These are phyloP conservation scores for Novumbra hubbsi DNA, from an alignment of 2,797 vertebrate species.

Conservation along the genomic window DNA sequence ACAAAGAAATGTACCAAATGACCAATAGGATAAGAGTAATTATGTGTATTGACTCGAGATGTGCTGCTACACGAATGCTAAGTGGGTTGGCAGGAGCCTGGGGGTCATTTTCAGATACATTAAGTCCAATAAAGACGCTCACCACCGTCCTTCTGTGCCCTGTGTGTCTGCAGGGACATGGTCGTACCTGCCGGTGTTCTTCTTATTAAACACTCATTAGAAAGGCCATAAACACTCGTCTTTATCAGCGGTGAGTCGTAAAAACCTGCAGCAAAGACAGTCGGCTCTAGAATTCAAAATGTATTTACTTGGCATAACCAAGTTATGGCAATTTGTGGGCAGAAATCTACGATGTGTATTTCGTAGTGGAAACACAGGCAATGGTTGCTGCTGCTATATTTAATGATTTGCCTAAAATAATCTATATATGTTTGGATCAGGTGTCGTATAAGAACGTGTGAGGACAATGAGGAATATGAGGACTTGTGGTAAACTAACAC, in stretches of 20 bases:
- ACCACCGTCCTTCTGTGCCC: slow-evolving; percentile 22
- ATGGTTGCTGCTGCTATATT: neutral
- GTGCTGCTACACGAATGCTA: slow-evolving; percentile 47
- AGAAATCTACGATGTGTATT: slow-evolving; percentile 2
- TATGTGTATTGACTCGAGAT: slow-evolving; percentile 58
- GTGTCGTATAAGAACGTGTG: too few relatives aligned
- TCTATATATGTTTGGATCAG: too few relatives aligned
- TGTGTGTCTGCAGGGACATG: slow-evolving; percentile 31
- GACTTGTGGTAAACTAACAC: too few relatives aligned
- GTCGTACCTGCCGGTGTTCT: slow-evolving; percentile 33
- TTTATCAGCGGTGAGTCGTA: slow-evolving; percentile 36
- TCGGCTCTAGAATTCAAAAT: slow-evolving; percentile 42
- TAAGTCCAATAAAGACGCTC: slow-evolving; percentile 40
- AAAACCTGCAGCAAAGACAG: slow-evolving; percentile 33
- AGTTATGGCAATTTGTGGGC: slow-evolving; percentile 17
- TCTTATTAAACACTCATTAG: slow-evolving; percentile 51
- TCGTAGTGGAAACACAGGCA: slow-evolving; percentile 4
- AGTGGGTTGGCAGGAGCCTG: slow-evolving; percentile 35
- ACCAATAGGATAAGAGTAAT: slow-evolving; percentile 59
- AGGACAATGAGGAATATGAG: too few relatives aligned
- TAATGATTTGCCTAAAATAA: neutral
- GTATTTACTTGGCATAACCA: slow-evolving; percentile 41
- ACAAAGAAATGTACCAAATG: slow-evolving; percentile 34
- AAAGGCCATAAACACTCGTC: slow-evolving; percentile 51
- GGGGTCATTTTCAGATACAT: slow-evolving; percentile 52